Evolutionary conservation across 2,888 invertebrate genomes (phyloP), one percentile per base, ranked within the genome.

Genomic region (Mythimna lalbum): DNA sequence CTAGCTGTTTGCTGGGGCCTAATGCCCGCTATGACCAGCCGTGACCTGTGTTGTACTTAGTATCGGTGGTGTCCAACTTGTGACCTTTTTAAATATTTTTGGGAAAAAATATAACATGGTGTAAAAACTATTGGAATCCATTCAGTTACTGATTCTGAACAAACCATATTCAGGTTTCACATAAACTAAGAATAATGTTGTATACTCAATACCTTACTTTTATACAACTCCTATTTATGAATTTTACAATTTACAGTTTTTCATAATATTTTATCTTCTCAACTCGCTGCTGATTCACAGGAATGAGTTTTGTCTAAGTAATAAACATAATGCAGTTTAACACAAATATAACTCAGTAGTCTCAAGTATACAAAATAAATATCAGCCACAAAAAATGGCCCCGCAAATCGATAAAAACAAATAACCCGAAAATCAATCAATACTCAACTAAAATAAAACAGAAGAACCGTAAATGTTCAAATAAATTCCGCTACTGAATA

Each of bases 401-500:
- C 77, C 76, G 69, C 63, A 76, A 62, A 67, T 72, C 76, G 69
- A 82, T 77, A 78, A 80, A 78, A 79, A 73, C 76, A 69, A 70
- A 82, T 76, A 78, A 76, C 76, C 67, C 31, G 59, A 55, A 62
- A 75, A 86, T 84, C 81, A 85, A 85, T 86, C 83, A 84, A 80
- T 79, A 70, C 36, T 36, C 61, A 80, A 71, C 73, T 76, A 76
- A 86, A 83, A 83, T 80, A 84, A 86, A 84, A 73, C 79, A 76
- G 74, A 80, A 71, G 69, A 72, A 72, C 78, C 65, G 67, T 83
- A 78, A 85, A 86, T 70, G 73, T 27, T 52, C 57, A 68, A 78
- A 77, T 85, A 85, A 82, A 77, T 73, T 81, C 70, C 61, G 65
- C 73, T 72, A 81, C 73, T 79, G 71, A 66, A 80, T 82, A 86